A percentile compares a stretch with the other conserved stretches of the same genome.
Evolutionary conservation across 1,140 invertebrate species (phyloP).

Genomic region (Elysia chlorotica): DNA sequence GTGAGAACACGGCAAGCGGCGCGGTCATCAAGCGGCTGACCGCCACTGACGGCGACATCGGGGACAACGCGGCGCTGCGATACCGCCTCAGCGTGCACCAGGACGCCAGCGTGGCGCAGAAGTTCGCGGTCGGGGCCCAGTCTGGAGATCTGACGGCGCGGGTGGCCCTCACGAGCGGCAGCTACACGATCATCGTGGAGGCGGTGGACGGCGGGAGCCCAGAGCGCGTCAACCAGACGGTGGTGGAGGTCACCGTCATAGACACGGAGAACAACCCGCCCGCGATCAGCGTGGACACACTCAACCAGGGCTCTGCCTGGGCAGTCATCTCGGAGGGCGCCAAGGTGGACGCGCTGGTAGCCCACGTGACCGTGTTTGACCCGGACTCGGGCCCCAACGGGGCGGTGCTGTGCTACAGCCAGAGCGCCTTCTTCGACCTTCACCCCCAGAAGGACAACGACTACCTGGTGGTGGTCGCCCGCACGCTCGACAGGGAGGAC

Average conservation of each 20-base stretch:
- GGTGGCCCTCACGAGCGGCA: slow-evolving; percentile 14
- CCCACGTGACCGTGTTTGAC: slow-evolving; percentile 32
- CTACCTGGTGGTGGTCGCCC: slow-evolving; percentile 30
- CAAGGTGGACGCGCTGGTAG: slow-evolving; percentile 67
- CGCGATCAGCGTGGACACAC: slow-evolving; percentile 80
- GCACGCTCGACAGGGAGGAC: slow-evolving; percentile 31
- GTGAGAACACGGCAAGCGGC: slow-evolving; percentile 66
- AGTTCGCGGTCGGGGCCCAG: slow-evolving; percentile 35
- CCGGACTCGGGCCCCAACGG: slow-evolving; percentile 34
- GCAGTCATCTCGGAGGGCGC: slow-evolving; percentile 91
- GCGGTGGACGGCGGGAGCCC: slow-evolving; percentile 27
- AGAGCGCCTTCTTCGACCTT: slow-evolving; percentile 53
- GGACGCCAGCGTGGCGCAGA: slow-evolving; percentile 18
- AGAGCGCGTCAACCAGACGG: slow-evolving; percentile 14
- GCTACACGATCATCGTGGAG: slow-evolving; percentile 31
- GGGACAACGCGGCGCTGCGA: slow-evolving; percentile 91
- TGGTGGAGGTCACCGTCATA: slow-evolving; percentile 82
- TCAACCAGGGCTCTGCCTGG: slow-evolving; percentile 84
- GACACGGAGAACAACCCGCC: slow-evolving; percentile 81
- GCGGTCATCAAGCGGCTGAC: slow-evolving; percentile 87
- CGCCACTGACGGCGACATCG: slow-evolving; percentile 91
- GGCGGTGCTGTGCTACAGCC: slow-evolving; percentile 72
- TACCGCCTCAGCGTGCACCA: slow-evolving; percentile 71
- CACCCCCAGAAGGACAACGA: slow-evolving; percentile 23
- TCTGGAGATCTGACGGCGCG: slow-evolving; percentile 36